phyloP scores from a whole-genome alignment of 1,140 invertebrate genomes.

The Macrosteles quadrilineatus region DNA sequence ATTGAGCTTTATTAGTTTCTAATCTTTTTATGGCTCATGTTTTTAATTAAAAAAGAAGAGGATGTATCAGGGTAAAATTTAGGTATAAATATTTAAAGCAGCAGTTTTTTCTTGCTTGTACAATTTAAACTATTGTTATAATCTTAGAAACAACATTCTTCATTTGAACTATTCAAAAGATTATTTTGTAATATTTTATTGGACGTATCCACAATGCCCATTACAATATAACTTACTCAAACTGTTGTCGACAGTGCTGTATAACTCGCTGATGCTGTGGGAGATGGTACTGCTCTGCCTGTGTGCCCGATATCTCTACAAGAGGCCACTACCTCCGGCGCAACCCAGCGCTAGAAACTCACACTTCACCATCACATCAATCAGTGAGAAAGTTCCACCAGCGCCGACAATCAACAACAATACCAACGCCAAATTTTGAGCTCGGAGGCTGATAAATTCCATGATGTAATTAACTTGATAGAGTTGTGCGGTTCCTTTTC shows the following conservation, averaged over 20 bases:
- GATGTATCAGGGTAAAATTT: no score
- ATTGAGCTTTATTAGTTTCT: no score
- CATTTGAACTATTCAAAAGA: no score
- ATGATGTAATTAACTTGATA: no score
- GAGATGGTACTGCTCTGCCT: constrained; percentile 61
- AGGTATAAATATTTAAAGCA: no score
- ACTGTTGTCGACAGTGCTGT: constrained; percentile 58
- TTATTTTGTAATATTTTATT: no score
- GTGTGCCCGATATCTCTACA: constrained; percentile 59
- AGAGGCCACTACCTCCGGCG: constrained; percentile 47
- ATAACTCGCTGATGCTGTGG: constrained; percentile 59
- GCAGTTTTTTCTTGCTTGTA: no score
- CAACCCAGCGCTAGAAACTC: not conserved
- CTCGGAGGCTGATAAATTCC: constrained; percentile 49
- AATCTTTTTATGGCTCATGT: no score
- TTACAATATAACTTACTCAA: not conserved
- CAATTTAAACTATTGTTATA: no score
- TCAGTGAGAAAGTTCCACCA: constrained; percentile 24
- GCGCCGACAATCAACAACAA: constrained; percentile 16
- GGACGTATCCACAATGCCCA: not conserved
- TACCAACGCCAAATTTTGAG: constrained; percentile 49
- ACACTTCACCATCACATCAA: constrained; percentile 25
- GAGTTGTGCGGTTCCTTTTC: no score
- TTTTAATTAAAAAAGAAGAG: no score
- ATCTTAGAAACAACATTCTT: no score